Conservation (phyloP, 2,888 invertebrate species). For the Geotrupes spiniger region DNA sequence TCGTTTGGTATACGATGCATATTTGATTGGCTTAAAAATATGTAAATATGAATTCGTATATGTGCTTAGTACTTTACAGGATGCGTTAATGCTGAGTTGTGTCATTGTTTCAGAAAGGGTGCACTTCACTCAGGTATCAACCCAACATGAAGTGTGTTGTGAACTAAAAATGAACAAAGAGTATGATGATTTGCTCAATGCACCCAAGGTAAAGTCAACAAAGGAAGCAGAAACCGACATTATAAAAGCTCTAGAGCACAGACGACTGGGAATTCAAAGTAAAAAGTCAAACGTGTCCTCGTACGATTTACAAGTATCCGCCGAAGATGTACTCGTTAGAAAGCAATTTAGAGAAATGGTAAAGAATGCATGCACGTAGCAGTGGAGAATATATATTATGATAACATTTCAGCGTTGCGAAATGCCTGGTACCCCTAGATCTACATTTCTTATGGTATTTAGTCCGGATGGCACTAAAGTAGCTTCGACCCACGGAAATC, state of each 20-base stretch:
- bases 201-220: neutral
- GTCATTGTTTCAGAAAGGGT: no score
- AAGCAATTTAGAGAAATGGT: slow-evolving; percentile 63
- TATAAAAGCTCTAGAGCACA: slow-evolving; percentile 34
- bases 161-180: slow-evolving; percentile 10
- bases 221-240: slow-evolving; percentile 31
- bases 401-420: slow-evolving; percentile 67
- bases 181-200: neutral
- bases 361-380: slow-evolving; percentile 35
- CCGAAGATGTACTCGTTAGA: slow-evolving; percentile 64
- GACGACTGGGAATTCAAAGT: slow-evolving; percentile 31
- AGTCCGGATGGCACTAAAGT: slow-evolving; percentile 83
- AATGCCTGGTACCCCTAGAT: slow-evolving; percentile 71
- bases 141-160: neutral
- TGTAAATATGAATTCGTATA: slow-evolving; percentile 3
- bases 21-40: neutral
- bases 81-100: no score
- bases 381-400: neutral
- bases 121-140: neutral
- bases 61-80: neutral
- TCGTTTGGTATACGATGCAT: no score
- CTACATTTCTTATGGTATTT: slow-evolving; percentile 84
- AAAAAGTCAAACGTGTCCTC: slow-evolving; percentile 9
- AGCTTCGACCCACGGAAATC: slow-evolving; percentile 87
- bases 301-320: slow-evolving; percentile 37